phyloP scores from a whole-genome alignment of 1,140 invertebrate genomes.

The Pseudomyrmex flavicornis region DNA sequence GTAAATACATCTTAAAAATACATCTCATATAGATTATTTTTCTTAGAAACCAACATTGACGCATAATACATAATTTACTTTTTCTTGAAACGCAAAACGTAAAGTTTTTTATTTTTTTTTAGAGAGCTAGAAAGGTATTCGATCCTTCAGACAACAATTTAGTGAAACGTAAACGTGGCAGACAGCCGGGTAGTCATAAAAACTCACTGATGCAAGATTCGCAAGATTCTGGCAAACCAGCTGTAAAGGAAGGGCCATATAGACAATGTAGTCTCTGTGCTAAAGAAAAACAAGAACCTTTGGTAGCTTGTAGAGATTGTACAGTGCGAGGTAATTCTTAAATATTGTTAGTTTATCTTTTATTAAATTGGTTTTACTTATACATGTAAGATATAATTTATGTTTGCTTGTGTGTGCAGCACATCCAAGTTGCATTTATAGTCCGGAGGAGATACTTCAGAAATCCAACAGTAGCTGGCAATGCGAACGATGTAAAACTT shows the following conservation, averaged over 20 bases:
- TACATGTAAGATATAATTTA: neutral
- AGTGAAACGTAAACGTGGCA: constrained; percentile 88
- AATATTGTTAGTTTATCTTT: constrained; percentile 12
- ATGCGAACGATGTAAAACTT: constrained; percentile 90
- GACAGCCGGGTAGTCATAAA: constrained; percentile 87
- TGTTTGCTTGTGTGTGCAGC: constrained; percentile 81
- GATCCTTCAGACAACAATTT: constrained; percentile 92
- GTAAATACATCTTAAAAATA: too few species aligned
- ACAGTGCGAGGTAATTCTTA: constrained; percentile 89
- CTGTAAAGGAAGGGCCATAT: constrained; percentile 83
- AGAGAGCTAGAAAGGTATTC: constrained; percentile 90
- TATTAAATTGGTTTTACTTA: neutral
- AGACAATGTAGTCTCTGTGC: constrained; percentile 83
- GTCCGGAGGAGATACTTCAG: constrained; percentile 87
- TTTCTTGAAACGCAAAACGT: neutral
- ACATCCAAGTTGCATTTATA: constrained; percentile 88
- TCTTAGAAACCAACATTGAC: neutral
- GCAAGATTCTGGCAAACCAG: constrained; percentile 78
- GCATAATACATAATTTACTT: neutral
- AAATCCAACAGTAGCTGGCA: constrained; percentile 90
- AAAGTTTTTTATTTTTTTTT: constrained; percentile 11
- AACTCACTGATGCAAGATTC: constrained; percentile 77
- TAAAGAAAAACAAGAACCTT: constrained; percentile 86
- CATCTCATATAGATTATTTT: too few species aligned
- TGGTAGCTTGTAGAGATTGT: constrained; percentile 92